Conservation (phyloP, 1,140 invertebrate genomes). For the Ptiloglossa arizonensis region DNA sequence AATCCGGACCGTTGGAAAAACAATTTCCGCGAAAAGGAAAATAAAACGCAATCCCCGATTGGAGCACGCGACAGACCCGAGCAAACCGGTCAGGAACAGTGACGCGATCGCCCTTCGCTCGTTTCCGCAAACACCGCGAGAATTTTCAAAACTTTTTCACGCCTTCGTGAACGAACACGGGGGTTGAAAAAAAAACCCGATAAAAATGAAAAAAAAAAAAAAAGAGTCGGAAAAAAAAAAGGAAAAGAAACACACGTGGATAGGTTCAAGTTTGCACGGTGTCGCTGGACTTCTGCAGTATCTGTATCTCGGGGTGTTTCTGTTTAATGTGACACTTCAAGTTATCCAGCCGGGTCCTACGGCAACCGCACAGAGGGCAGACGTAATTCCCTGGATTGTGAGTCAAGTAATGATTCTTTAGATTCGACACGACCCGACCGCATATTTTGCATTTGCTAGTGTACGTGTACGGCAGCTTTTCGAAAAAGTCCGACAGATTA, state of each 20-base stretch:
- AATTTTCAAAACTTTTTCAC: not conserved
- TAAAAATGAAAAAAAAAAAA: not conserved
- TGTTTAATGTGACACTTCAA: conserved; percentile 88
- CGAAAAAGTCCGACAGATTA: conserved; percentile 73
- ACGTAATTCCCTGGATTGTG: conserved; percentile 87
- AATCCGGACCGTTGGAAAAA: too few relatives aligned
- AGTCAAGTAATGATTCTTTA: conserved; percentile 88
- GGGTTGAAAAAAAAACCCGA: not conserved
- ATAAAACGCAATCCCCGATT: too few relatives aligned
- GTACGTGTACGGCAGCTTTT: conserved; percentile 70
- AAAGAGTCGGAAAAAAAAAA: not conserved
- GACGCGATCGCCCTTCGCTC: not conserved
- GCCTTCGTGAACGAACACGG: too few relatives aligned
- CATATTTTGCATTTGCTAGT: conserved; percentile 84
- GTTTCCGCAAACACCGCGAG: not conserved
- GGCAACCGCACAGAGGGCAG: conserved; percentile 87
- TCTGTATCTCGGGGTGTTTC: conserved; percentile 83
- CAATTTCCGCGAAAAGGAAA: too few relatives aligned
- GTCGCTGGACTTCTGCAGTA: conserved; percentile 41
- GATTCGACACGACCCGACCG: conserved; percentile 87
- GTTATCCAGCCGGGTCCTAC: conserved; percentile 87
- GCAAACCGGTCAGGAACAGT: not conserved
- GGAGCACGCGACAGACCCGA: not conserved
- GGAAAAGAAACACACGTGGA: not conserved
- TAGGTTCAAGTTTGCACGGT: conserved; percentile 25